Evolutionary conservation across 1,140 invertebrate genomes (phyloP).

Genomic region (Oppia nitens): DNA sequence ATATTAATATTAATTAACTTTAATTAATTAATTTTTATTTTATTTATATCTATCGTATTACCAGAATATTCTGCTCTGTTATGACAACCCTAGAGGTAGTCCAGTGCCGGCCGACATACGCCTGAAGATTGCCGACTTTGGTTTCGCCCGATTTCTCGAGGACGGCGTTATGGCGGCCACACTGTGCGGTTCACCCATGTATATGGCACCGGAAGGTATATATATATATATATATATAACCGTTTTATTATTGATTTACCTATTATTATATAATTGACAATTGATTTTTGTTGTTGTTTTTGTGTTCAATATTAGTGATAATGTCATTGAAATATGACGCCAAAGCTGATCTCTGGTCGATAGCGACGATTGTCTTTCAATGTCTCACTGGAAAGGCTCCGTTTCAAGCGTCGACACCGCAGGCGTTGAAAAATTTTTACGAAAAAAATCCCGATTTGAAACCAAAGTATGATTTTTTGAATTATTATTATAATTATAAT

Average conservation of each 20-base stretch:
- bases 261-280: too few relatives aligned
- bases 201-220: conserved; percentile 49
- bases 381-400: conserved; percentile 96
- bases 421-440: conserved; percentile 90
- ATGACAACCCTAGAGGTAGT: conserved; percentile 31
- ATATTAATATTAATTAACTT: too few relatives aligned
- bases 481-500: not conserved
- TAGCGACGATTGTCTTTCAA: conserved; percentile 97
- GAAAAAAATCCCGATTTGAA: conserved; percentile 88
- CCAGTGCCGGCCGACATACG: conserved; percentile 77
- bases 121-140: conserved; percentile 88
- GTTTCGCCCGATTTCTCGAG: conserved; percentile 92
- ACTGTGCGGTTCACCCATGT: conserved; percentile 98
- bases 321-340: conserved; percentile 98
- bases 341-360: conserved; percentile 96
- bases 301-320: conserved; percentile 53
- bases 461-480: conserved; percentile 51
- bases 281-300: too few relatives aligned
- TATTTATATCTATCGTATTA: too few relatives aligned
- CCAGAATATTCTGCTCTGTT: conserved; percentile 31
- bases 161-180: conserved; percentile 99
- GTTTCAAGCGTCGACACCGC: conserved; percentile 92
- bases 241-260: too few relatives aligned
- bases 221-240: too few relatives aligned
- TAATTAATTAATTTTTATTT: too few relatives aligned